Evolutionary conservation across 1,140 invertebrate genomes (phyloP), one percentile per base, ranked within the genome.

Genomic region (Papilio machaon): DNA sequence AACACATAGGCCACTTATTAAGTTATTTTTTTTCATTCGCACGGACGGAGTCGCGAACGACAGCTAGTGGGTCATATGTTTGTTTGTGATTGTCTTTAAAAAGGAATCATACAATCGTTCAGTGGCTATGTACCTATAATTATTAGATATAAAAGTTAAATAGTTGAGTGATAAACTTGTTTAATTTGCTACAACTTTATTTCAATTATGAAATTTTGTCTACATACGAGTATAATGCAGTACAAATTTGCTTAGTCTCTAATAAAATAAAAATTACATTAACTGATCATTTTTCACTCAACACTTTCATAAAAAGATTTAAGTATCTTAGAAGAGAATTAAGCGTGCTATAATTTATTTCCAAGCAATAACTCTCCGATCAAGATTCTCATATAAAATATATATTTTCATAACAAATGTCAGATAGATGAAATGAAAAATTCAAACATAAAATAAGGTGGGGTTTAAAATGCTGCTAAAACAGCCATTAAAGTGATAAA

Each of bases 401-500:
- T 17, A 70, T 70, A 64, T 23, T 76, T 52, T 23, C 74, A 76
- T 76, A 76, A 76, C 74, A 76, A 76, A 76, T 49, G 47, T 76
- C 74, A 30, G 74, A 76, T 76, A 52, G 74, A 9, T 47, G 13
- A 49, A 35, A 76, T 76, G 60, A 78, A 78, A 78, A 60, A 43
- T 78, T 78, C 75, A 60, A 78, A 78, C 75, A 78, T 58, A 78
- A 78, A 76, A 6, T 52, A 19, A 49, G 74, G 23, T 52, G 52
- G 35, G 10, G 47, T 17, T 58, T 60, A 60, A 78, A 60, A 77
- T 30, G 76, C 76, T 60, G 54, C 58, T 79, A 79, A 79, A 79
- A 79, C 82, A 80, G 82, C 70, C 79, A 82, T 85, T 82, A 83
- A 86, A 85, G 83, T 86, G 85, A 86, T 86, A 85, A 84, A 86